Conservation (phyloP, 2,113 vertebrate species). For the Aegithalos caudatus region DNA sequence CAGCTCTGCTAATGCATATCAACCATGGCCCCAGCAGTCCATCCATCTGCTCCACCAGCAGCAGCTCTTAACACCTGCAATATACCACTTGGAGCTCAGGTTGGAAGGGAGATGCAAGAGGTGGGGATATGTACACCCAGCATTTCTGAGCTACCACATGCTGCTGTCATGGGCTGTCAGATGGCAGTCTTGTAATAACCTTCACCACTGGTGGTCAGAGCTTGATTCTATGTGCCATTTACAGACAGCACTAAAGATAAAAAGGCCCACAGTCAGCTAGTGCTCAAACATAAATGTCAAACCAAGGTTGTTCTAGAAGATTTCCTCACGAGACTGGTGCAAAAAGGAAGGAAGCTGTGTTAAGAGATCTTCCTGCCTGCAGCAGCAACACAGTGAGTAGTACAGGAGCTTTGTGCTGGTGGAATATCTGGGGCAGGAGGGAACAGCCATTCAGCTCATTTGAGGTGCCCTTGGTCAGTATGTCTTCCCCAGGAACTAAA, state of each 20-base stretch:
- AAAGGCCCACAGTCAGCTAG: not conserved
- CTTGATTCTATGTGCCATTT: not conserved
- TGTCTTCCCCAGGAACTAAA: not conserved
- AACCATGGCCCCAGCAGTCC: fast-evolving
- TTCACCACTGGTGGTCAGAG: not conserved
- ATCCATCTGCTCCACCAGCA: not conserved
- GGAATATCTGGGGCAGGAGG: not conserved
- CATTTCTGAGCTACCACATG: not conserved
- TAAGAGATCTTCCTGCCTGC: constrained; percentile 42
- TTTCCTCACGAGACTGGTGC: constrained; percentile 45
- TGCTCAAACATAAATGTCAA: constrained; percentile 41
- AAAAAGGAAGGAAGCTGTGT: constrained; percentile 57
- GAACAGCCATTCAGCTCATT: not conserved
- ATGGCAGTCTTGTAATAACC: not conserved
- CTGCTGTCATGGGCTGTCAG: not conserved
- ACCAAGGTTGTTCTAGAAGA: constrained; percentile 31
- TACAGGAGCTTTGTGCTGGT: not conserved
- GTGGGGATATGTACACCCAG: not conserved
- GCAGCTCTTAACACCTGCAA: not conserved
- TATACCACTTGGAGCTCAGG: not conserved
- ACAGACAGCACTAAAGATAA: not conserved
- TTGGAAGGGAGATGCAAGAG: not conserved
- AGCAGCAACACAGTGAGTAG: not conserved
- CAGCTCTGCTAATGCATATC: not conserved
- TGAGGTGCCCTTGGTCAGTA: not conserved